Conservation (phyloP, 2,113 vertebrate genomes). For the Rafetus swinhoei region DNA sequence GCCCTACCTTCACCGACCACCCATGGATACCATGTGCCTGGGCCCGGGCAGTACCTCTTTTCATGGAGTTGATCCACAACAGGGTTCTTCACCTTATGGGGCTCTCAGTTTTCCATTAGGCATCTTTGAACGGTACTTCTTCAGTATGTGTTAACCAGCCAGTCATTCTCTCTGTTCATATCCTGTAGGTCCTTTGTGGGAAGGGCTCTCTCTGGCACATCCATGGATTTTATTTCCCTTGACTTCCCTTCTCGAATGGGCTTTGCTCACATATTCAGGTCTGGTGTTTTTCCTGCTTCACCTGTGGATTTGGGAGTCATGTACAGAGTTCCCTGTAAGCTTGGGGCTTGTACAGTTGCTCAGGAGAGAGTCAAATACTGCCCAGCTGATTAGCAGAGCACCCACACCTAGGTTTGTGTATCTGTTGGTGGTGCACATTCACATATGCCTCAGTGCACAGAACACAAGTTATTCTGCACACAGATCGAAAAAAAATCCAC, state of each 20-base stretch:
- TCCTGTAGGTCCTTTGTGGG: background rate
- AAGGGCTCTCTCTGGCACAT: background rate
- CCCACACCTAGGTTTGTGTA: too few relatives aligned
- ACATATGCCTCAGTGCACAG: too few relatives aligned
- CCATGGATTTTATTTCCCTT: background rate
- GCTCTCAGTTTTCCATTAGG: background rate
- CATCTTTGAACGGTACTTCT: background rate
- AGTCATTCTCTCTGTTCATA: background rate
- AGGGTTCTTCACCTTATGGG: background rate
- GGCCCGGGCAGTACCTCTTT: background rate
- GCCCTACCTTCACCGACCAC: too few relatives aligned
- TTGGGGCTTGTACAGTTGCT: too few relatives aligned
- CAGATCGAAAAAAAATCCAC: too few relatives aligned
- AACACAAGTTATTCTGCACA: too few relatives aligned
- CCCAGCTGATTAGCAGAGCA: too few relatives aligned
- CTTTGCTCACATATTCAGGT: background rate
- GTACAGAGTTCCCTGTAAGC: too few relatives aligned
- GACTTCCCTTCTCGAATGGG: background rate
- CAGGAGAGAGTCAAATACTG: too few relatives aligned
- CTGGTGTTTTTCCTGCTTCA: background rate
- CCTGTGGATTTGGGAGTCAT: background rate
- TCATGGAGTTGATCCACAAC: background rate
- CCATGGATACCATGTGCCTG: too few relatives aligned
- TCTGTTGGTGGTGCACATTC: too few relatives aligned
- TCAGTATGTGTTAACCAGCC: background rate